Conservation (phyloP, 2,797 vertebrate genomes). For the Scleropages formosus region DNA sequence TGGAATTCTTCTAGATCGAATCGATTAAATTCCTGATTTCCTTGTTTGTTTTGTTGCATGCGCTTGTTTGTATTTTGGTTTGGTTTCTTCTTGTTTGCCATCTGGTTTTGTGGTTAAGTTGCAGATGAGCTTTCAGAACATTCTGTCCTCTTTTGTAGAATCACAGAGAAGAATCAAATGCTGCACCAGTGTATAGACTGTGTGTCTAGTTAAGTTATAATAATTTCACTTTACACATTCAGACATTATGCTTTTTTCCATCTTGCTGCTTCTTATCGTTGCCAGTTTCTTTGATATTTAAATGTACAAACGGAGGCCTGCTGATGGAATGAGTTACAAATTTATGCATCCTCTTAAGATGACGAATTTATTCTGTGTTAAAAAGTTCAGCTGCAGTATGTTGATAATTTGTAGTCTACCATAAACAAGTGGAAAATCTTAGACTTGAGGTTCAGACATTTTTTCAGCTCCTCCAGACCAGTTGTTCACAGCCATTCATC, state of each 20-base stretch:
- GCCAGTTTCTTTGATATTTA: constrained; percentile 18
- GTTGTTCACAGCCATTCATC: no score
- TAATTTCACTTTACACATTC: no score
- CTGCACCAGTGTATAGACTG: neutral
- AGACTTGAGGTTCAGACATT: neutral
- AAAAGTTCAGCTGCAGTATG: neutral
- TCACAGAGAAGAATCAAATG: neutral
- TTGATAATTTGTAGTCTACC: neutral
- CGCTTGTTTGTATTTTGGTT: neutral
- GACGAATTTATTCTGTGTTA: neutral
- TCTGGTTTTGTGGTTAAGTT: neutral
- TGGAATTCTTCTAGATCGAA: constrained; percentile 15
- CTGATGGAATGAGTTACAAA: constrained; percentile 10
- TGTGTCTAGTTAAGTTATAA: neutral
- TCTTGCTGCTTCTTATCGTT: neutral
- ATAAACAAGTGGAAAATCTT: constrained; percentile 14
- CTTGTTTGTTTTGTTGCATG: constrained; percentile 1
- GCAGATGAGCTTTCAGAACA: neutral
- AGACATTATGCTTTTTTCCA: no score
- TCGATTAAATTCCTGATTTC: constrained; percentile 10
- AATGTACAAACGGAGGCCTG: constrained; percentile 12
- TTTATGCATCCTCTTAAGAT: constrained; percentile 7
- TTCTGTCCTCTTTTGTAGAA: neutral
- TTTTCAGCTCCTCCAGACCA: neutral
- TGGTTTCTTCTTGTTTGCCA: constrained; percentile 6